Conservation (phyloP, 1,140 invertebrate genomes). For the Drosophila dunni region DNA sequence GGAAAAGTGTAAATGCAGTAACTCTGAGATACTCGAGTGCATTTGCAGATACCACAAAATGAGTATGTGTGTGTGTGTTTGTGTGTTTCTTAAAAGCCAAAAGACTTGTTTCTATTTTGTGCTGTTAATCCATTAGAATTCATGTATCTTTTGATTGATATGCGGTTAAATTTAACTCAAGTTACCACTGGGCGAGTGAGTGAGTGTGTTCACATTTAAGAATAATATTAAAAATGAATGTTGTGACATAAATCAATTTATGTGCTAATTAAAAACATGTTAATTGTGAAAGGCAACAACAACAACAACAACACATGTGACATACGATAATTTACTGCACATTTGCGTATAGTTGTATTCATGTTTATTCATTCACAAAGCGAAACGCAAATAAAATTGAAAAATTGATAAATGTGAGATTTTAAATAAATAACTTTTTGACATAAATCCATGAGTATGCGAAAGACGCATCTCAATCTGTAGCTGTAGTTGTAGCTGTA, state of each 20-base stretch:
- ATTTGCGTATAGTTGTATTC: conserved; percentile 24
- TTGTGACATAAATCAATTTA: conserved; percentile 70
- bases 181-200: conserved; percentile 33
- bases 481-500: conserved; percentile 21
- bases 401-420: conserved; percentile 66
- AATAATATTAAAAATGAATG: conserved; percentile 60
- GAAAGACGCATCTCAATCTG: conserved; percentile 21
- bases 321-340: conserved; percentile 53
- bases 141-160: conserved; percentile 29
- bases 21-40: conserved; percentile 3
- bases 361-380: conserved; percentile 65
- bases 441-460: conserved; percentile 33
- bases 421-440: conserved; percentile 59
- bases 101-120: not conserved
- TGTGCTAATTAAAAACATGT: conserved; percentile 74
- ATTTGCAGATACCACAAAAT: not conserved
- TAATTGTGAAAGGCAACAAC: conserved; percentile 53
- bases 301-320: conserved; percentile 17
- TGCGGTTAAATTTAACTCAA: conserved; percentile 39
- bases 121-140: conserved; percentile 1
- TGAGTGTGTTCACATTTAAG: conserved; percentile 42
- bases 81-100: too few relatives aligned
- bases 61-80: too few relatives aligned
- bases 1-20: conserved; percentile 30
- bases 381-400: conserved; percentile 54